These are phyloP conservation scores for Eupithecia insigniata DNA, from an alignment of 2,888 invertebrate species.

Conservation along the genomic window DNA sequence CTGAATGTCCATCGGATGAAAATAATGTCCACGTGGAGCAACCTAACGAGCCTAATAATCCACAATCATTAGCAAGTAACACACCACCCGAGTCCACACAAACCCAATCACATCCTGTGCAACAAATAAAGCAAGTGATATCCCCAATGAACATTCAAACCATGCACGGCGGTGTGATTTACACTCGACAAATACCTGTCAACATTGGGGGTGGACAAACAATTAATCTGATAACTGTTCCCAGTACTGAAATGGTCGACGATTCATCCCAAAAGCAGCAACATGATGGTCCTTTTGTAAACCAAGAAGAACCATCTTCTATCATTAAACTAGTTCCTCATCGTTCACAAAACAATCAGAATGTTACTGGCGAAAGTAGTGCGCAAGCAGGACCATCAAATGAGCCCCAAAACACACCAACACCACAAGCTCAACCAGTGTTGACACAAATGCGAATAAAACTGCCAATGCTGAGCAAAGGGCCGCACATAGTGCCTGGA, in stretches of 20 bases:
- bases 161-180: conserved; percentile 88
- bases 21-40: conserved; percentile 71
- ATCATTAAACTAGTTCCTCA: conserved; percentile 77
- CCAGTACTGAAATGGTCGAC: conserved; percentile 75
- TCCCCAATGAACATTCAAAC: conserved; percentile 85
- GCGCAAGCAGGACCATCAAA: conserved; percentile 55
- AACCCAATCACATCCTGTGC: conserved; percentile 68
- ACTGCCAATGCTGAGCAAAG: conserved; percentile 80
- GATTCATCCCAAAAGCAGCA: conserved; percentile 74
- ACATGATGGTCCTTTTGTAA: conserved; percentile 56
- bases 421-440: conserved; percentile 72
- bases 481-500: conserved; percentile 83
- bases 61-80: conserved; percentile 73
- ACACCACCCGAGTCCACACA: conserved; percentile 63
- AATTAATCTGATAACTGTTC: conserved; percentile 84
- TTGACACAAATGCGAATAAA: conserved; percentile 82
- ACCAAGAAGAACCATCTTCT: conserved; percentile 70
- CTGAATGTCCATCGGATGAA: conserved; percentile 64
- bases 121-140: conserved; percentile 80
- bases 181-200: conserved; percentile 88
- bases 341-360: conserved; percentile 62
- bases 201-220: conserved; percentile 84
- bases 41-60: conserved; percentile 68
- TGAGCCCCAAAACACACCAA: conserved; percentile 64
- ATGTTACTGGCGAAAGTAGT: conserved; percentile 64